phyloP scores from a whole-genome alignment of 2,888 invertebrate genomes.

The Pristionchus fissidentatus region DNA sequence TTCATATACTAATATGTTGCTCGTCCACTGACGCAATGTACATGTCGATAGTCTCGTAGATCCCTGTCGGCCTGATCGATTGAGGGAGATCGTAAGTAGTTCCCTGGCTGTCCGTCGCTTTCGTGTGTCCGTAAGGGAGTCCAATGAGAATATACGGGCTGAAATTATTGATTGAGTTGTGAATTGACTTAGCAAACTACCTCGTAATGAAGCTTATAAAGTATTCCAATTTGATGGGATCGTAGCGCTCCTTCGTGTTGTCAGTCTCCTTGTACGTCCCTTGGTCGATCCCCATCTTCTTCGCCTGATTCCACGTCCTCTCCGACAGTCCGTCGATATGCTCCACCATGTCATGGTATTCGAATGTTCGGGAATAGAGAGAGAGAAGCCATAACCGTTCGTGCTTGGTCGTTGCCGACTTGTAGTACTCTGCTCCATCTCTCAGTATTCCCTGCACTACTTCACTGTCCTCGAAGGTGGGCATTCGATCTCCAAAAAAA shows the following conservation, averaged over 20 bases:
- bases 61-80: not conserved
- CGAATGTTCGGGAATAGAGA: not conserved
- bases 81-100: not conserved
- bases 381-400: not conserved
- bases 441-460: not conserved
- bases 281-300: not conserved
- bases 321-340: not conserved
- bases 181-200: not conserved
- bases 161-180: not conserved
- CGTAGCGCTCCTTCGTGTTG: not conserved
- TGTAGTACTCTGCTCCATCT: not conserved
- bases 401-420: not conserved
- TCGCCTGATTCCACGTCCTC: not conserved
- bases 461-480: not conserved
- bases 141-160: not conserved
- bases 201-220: not conserved
- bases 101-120: not conserved
- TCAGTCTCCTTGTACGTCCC: not conserved
- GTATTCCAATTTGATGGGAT: not conserved
- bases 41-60: not conserved
- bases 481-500: not conserved
- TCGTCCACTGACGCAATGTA: not conserved
- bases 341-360: not conserved
- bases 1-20: not conserved
- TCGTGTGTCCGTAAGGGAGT: not conserved